phyloP scores from a whole-genome alignment of 2,888 invertebrate species.

The Lochmaea crataegi region DNA sequence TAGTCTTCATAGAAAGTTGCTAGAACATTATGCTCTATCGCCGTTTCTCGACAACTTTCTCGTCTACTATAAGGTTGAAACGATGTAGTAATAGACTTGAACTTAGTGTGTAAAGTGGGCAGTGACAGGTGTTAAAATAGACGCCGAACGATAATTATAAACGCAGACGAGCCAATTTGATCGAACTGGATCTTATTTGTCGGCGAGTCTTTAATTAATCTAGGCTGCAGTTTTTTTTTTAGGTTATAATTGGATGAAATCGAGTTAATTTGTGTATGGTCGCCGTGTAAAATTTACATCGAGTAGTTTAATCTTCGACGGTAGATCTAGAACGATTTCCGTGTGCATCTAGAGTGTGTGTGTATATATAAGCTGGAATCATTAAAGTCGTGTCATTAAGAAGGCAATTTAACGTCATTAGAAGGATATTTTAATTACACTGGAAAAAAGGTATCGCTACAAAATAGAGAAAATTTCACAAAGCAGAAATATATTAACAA shows the following conservation, averaged over 20 bases:
- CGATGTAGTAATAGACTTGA: too few relatives aligned
- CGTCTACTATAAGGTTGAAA: constrained; percentile 38
- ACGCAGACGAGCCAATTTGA: constrained; percentile 32
- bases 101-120: constrained; percentile 45
- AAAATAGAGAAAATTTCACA: too few relatives aligned
- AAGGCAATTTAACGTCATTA: too few relatives aligned
- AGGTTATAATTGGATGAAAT: constrained; percentile 12
- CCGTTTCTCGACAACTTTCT: constrained; percentile 23
- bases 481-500: too few relatives aligned
- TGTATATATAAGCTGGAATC: too few relatives aligned
- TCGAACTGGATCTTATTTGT: constrained; percentile 27
- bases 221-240: constrained; percentile 8
- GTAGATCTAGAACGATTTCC: constrained; percentile 1
- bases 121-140: constrained; percentile 48
- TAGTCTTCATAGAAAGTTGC: constrained; percentile 23
- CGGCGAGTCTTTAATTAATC: constrained; percentile 23
- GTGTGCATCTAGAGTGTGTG: neutral
- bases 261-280: neutral
- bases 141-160: constrained; percentile 48
- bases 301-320: neutral
- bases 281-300: neutral
- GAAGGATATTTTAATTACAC: too few relatives aligned
- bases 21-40: constrained; percentile 11
- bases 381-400: too few relatives aligned
- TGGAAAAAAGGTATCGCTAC: too few relatives aligned